phyloP scores from a whole-genome alignment of 2,888 invertebrate species.

The Drosophila ezoana region DNA sequence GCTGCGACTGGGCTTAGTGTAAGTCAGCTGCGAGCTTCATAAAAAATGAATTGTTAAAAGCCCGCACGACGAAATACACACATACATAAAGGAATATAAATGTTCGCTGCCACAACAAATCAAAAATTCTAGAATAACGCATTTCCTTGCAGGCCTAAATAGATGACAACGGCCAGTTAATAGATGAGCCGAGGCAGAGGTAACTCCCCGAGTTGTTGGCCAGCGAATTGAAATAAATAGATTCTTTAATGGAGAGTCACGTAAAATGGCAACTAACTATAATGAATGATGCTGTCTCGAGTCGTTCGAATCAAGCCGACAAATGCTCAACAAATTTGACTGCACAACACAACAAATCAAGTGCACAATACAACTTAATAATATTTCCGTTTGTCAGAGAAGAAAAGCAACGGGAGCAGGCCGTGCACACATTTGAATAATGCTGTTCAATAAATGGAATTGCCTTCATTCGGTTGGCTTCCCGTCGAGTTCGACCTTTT shows the following conservation, averaged over 20 bases:
- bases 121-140: conserved; percentile 57
- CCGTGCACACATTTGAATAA: conserved; percentile 66
- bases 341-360: conserved; percentile 70
- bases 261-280: conserved; percentile 35
- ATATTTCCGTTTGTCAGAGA: conserved; percentile 56
- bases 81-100: conserved; percentile 69
- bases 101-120: conserved; percentile 69
- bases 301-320: conserved; percentile 24
- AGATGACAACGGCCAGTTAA: conserved; percentile 63
- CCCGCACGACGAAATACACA: conserved; percentile 54
- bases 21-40: conserved; percentile 59
- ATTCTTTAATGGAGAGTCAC: conserved; percentile 54
- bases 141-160: conserved; percentile 42
- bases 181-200: conserved; percentile 54
- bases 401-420: conserved; percentile 17
- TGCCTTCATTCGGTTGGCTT: conserved; percentile 65
- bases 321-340: conserved; percentile 56
- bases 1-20: conserved; percentile 51
- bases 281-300: conserved; percentile 52
- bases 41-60: conserved; percentile 79
- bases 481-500: conserved; percentile 44
- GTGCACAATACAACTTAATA: conserved; percentile 71
- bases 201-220: conserved; percentile 5
- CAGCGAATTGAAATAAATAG: conserved; percentile 67
- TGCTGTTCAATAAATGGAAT: conserved; percentile 75